Evolutionary conservation across 2,888 invertebrate genomes (phyloP), one percentile per base, ranked within the genome.

Genomic region (Nomada goodeniana): DNA sequence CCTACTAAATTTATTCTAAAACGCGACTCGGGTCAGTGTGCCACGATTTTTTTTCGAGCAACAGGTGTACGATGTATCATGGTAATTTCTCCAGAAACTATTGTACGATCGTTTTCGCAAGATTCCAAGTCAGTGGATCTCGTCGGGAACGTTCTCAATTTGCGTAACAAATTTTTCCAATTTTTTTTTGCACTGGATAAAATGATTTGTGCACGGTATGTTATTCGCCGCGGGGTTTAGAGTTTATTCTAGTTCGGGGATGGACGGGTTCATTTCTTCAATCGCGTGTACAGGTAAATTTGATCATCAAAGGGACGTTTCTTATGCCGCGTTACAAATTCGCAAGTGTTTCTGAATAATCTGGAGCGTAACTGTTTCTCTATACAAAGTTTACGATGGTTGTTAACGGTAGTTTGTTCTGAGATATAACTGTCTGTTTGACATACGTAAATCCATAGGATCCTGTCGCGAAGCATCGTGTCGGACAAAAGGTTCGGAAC

Each of bases 1-100:
- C 85, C 85, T 86, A 83, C 88, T 87, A 90, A 91, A 92, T 90
- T 92, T 91, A 92, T 92, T 92, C 92, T 89, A 91, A 92, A 92
- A 90, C 90, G 88, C 88, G 82, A 74, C 79, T 82, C 72, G 86
- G 93, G 93, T 93, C 90, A 93, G 92, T 93, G 89, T 92, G 92
- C 89, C 92, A 90, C 79, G 82, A 88, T 89, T 90, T 90, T 90
- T 90, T 90, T 76, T 86, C 83, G 80, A 83, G 75, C 82, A 82
- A 80, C 82, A 79, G 75, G 76, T 85, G 67, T 78, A 86, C 55
- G 75, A 42, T 59, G 60, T 26, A 59, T 44, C 78, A 42, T 42
- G 67, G 59, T 80, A 68, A 75, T 78, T 80, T 78, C 80, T 81
- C 72, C 67, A 72, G 53, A 52, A 42, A 52, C 57, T 13, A 50